A percentile compares a stretch with the other conserved stretches of the same genome.
Evolutionary conservation across 2,888 invertebrate species (phyloP).

Genomic region (Limulus polyphemus): DNA sequence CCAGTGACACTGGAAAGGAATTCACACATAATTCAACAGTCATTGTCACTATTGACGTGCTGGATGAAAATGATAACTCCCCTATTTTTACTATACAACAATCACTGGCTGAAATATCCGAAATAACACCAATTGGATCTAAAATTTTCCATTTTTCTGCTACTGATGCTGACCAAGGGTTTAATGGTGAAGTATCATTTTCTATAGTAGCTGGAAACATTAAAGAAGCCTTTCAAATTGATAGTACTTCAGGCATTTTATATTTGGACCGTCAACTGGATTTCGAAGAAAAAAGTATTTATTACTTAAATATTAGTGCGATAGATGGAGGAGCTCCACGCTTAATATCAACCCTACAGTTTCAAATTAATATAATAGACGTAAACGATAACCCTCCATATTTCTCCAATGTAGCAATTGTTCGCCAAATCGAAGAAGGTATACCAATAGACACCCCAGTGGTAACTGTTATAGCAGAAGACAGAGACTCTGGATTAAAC

Average conservation of each 20-base stretch:
- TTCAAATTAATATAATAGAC: conserved; percentile 71
- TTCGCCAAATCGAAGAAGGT: conserved; percentile 78
- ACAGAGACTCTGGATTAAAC: conserved; percentile 84
- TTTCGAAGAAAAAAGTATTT: conserved; percentile 71
- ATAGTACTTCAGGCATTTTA: conserved; percentile 64
- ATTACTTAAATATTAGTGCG: conserved; percentile 73
- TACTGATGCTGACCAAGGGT: conserved; percentile 68
- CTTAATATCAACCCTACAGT: conserved; percentile 63
- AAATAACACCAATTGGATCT: conserved; percentile 68
- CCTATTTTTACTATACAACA: conserved; percentile 50
- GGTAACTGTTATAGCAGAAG: conserved; percentile 81
- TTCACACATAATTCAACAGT: conserved; percentile 51
- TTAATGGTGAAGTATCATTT: conserved; percentile 70
- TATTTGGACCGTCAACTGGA: conserved; percentile 77
- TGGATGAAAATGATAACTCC: conserved; percentile 87
- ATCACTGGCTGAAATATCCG: conserved; percentile 52
- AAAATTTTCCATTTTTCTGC: conserved; percentile 74
- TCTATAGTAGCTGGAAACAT: conserved; percentile 72
- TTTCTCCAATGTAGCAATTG: conserved; percentile 84
- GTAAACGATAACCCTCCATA: conserved; percentile 90
- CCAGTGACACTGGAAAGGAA: conserved; percentile 66
- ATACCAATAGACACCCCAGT: conserved; percentile 76
- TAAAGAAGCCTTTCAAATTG: conserved; percentile 77
- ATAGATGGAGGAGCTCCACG: conserved; percentile 76
- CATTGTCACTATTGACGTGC: conserved; percentile 60